These are phyloP conservation scores for Plagiodera versicolora DNA, from an alignment of 2,888 invertebrate genomes.

Conservation along the genomic window DNA sequence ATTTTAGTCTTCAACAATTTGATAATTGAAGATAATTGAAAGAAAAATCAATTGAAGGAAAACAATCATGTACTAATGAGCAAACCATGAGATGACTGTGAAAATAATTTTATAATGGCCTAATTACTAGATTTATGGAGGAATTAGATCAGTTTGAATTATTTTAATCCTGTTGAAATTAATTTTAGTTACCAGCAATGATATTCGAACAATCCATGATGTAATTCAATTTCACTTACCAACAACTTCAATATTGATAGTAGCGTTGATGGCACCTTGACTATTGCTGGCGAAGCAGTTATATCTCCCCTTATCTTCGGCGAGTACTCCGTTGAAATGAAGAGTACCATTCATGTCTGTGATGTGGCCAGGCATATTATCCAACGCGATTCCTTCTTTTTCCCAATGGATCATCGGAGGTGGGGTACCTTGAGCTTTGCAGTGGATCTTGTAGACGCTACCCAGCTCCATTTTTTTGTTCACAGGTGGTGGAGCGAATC, in stretches of 20 bases:
- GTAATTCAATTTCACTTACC: constrained; percentile 66
- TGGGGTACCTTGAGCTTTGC: constrained; percentile 83
- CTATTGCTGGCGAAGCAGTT: constrained; percentile 80
- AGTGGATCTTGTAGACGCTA: constrained; percentile 79
- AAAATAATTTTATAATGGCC: no score
- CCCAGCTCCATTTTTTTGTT: constrained; percentile 84
- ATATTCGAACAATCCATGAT: no score
- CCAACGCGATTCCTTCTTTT: constrained; percentile 50
- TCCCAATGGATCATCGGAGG: constrained; percentile 63
- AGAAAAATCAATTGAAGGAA: no score
- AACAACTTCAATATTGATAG: constrained; percentile 81
- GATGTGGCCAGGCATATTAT: constrained; percentile 73
- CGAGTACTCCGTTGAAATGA: constrained; percentile 75
- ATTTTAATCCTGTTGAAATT: no score
- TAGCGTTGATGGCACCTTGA: constrained; percentile 79
- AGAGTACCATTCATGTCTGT: constrained; percentile 85
- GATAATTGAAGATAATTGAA: no score
- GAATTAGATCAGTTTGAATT: no score
- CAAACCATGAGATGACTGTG: no score
- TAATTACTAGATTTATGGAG: no score
- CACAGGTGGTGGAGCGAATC: constrained; percentile 83
- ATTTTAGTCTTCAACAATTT: no score
- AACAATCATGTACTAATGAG: no score
- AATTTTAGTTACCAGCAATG: no score
- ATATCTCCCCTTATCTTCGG: constrained; percentile 81